A percentile compares a stretch with the other conserved stretches of the same genome.
Evolutionary conservation across 1,140 invertebrate genomes (phyloP).

Genomic region (Wiebesia pumilae): DNA sequence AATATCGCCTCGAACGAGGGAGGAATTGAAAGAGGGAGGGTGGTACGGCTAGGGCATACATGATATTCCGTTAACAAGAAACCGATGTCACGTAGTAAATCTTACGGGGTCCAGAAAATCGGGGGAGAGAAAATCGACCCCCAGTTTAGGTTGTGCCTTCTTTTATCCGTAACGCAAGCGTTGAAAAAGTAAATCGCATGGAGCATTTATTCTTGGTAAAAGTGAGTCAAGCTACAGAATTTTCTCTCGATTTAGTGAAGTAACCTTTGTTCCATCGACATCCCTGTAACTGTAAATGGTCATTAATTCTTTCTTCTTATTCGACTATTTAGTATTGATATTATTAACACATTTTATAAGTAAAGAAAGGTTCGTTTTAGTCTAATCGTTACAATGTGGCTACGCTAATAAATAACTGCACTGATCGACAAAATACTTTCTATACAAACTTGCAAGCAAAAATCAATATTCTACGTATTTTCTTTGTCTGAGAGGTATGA

Average conservation of each 20-base stretch:
- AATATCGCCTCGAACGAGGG: constrained; percentile 49
- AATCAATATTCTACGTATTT: background rate
- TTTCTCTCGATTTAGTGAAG: constrained; percentile 23
- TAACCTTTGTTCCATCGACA: background rate
- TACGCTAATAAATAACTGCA: background rate
- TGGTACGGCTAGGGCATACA: constrained; percentile 36
- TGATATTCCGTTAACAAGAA: constrained; percentile 69
- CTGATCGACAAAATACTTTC: background rate
- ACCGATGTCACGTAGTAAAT: constrained; percentile 67
- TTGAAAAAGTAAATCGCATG: constrained; percentile 48
- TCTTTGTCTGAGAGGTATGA: background rate
- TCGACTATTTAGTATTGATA: background rate
- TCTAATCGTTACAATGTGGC: background rate
- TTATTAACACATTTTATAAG: background rate
- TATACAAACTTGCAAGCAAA: background rate
- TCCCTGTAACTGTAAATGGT: background rate
- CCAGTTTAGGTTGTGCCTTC: background rate
- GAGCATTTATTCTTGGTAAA: constrained; percentile 37
- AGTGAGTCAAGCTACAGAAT: constrained; percentile 16
- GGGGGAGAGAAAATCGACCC: constrained; percentile 45
- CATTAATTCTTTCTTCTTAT: background rate
- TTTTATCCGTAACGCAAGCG: background rate
- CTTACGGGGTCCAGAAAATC: constrained; percentile 20
- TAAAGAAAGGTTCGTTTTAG: background rate
- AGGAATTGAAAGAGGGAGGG: constrained; percentile 57